phyloP scores from a whole-genome alignment of 2,888 invertebrate species.

The Leptopilina drosophilae region DNA sequence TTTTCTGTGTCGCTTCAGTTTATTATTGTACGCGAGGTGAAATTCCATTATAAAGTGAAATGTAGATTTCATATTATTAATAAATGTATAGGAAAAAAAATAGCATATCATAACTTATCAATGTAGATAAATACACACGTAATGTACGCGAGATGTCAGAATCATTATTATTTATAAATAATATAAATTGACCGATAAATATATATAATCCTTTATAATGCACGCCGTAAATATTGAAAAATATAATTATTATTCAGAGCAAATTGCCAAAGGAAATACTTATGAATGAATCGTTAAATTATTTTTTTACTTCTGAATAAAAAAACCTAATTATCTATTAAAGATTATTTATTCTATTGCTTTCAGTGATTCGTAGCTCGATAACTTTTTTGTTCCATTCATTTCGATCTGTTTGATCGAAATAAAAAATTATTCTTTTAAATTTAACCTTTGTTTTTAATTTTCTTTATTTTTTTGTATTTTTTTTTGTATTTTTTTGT shows the following conservation, averaged over 20 bases:
- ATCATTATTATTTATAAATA: constrained; percentile 20
- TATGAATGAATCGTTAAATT: too few relatives aligned
- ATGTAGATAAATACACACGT: constrained; percentile 1
- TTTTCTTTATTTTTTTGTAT: too few relatives aligned
- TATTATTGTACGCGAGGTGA: constrained; percentile 8
- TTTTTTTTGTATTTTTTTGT: too few relatives aligned
- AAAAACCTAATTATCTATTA: too few relatives aligned
- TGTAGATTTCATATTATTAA: background rate
- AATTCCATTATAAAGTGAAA: constrained; percentile 20
- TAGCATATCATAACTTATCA: background rate
- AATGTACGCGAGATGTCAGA: background rate
- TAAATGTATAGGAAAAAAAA: background rate
- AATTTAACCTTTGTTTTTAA: background rate
- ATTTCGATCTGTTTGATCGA: too few relatives aligned
- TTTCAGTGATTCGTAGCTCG: too few relatives aligned
- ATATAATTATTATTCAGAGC: constrained; percentile 10
- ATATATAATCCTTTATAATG: background rate
- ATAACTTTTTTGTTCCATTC: too few relatives aligned
- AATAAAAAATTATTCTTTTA: too few relatives aligned
- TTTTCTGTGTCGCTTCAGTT: background rate
- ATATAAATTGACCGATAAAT: constrained; percentile 7
- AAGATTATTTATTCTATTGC: too few relatives aligned
- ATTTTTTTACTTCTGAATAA: too few relatives aligned
- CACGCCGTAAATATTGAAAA: constrained; percentile 3
- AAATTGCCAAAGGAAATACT: too few relatives aligned